Percentiles rank a stretch among this genome's conserved stretches.
Conservation (phyloP, 2,797 vertebrate species). For the Trachurus trachurus region DNA sequence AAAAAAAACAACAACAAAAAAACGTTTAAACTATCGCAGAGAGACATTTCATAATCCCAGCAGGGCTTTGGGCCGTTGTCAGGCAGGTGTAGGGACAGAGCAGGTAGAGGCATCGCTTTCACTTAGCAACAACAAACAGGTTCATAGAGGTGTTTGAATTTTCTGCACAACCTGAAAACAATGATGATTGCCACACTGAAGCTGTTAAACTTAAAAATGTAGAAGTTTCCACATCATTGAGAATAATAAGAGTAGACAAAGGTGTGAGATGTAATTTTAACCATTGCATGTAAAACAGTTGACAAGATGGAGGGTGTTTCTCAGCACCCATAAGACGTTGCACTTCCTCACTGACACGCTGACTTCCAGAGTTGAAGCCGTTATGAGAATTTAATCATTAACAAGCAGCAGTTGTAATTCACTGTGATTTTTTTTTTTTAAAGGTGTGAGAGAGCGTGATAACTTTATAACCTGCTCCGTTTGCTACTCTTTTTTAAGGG, state of each 20-base stretch:
- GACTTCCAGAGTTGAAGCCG: neutral
- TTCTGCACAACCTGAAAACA: neutral
- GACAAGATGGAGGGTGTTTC: neutral
- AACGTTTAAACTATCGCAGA: neutral
- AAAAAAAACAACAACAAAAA: neutral
- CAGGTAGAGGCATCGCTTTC: neutral
- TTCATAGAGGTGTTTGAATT: neutral
- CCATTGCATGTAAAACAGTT: neutral
- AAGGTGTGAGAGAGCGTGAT: neutral
- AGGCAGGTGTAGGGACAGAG: neutral
- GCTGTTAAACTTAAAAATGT: neutral
- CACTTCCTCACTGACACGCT: neutral
- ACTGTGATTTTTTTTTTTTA: too few relatives aligned
- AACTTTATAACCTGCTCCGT: neutral
- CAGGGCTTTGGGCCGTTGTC: neutral
- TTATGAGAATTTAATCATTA: neutral
- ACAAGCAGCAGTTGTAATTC: neutral
- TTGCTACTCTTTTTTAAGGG: constrained; percentile 82
- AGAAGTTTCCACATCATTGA: too few relatives aligned
- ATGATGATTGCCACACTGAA: too few relatives aligned
- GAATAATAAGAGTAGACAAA: neutral
- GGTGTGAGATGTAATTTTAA: neutral
- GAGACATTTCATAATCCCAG: neutral
- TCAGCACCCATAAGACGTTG: neutral
- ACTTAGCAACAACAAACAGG: neutral